Evolutionary conservation across 2,888 invertebrate species (phyloP).

Genomic region (Meghimatium bilineatum): DNA sequence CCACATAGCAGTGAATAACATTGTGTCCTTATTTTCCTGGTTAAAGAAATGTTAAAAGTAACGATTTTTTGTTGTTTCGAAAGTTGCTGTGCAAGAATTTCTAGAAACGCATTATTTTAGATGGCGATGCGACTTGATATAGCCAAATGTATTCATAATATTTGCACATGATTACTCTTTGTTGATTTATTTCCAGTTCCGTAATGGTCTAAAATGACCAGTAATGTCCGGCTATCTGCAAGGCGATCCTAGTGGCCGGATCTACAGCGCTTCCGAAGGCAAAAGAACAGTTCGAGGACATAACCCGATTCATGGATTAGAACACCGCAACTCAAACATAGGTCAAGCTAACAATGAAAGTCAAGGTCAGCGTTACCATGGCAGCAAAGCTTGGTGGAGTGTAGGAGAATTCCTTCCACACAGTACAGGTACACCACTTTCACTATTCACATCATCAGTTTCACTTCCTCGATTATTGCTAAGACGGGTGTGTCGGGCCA

Average conservation of each 20-base stretch:
- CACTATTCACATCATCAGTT: neutral
- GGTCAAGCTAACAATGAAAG: neutral
- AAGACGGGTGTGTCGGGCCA: too few relatives aligned
- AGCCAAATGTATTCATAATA: too few relatives aligned
- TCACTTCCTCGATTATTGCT: neutral
- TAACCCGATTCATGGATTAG: neutral
- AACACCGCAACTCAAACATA: neutral
- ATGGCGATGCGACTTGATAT: too few relatives aligned
- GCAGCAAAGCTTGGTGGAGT: constrained; percentile 70
- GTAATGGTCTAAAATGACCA: neutral
- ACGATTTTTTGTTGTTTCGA: too few relatives aligned
- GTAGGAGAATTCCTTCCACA: constrained; percentile 62
- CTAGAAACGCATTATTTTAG: too few relatives aligned
- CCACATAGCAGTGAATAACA: too few relatives aligned
- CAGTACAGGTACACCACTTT: too few relatives aligned
- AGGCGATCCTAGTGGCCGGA: constrained; percentile 7
- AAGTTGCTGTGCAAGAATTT: too few relatives aligned
- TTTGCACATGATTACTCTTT: neutral
- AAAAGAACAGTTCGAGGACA: neutral
- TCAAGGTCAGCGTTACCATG: constrained; percentile 51
- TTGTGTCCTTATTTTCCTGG: too few relatives aligned
- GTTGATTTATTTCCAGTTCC: neutral
- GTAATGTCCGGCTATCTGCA: constrained; percentile 25
- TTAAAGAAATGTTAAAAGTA: too few relatives aligned
- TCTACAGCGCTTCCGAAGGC: constrained; percentile 32